phyloP scores from a whole-genome alignment of 2,888 invertebrate species.

The Ganaspis brasiliensis region DNA sequence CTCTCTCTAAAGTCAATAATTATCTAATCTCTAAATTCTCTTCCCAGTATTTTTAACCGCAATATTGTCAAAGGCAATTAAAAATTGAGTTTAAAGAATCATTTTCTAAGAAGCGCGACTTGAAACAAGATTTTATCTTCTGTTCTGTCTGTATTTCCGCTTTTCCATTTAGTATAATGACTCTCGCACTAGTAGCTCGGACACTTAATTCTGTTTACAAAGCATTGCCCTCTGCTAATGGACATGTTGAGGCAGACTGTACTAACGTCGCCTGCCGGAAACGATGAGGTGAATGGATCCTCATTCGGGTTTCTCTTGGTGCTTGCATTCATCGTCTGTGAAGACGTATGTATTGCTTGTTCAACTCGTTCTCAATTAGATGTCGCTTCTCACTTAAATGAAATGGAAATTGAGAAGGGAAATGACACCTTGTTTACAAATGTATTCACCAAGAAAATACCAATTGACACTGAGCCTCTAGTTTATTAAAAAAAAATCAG shows the following conservation, averaged over 20 bases:
- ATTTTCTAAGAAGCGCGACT: background rate
- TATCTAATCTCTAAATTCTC: no score
- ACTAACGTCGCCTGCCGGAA: constrained; percentile 38
- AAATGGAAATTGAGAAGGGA: constrained; percentile 2
- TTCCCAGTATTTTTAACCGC: no score
- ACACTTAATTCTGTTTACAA: constrained; percentile 72
- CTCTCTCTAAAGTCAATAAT: no score
- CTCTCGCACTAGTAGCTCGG: constrained; percentile 65
- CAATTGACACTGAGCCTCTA: no score
- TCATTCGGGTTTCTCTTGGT: constrained; percentile 33
- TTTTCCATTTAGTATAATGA: constrained; percentile 68
- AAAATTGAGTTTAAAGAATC: background rate
- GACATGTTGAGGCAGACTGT: constrained; percentile 58
- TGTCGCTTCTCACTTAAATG: background rate
- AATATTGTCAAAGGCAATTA: background rate
- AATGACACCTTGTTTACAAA: background rate
- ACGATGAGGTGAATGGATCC: constrained; percentile 35
- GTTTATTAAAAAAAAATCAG: no score
- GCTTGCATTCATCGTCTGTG: constrained; percentile 26
- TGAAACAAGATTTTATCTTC: constrained; percentile 21
- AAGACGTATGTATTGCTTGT: background rate
- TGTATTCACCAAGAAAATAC: background rate
- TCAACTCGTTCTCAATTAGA: constrained; percentile 5
- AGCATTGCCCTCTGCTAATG: constrained; percentile 71
- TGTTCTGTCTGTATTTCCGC: background rate